Evolutionary conservation across 2,797 vertebrate species (phyloP).

Genomic region (Simalia tracyae): DNA sequence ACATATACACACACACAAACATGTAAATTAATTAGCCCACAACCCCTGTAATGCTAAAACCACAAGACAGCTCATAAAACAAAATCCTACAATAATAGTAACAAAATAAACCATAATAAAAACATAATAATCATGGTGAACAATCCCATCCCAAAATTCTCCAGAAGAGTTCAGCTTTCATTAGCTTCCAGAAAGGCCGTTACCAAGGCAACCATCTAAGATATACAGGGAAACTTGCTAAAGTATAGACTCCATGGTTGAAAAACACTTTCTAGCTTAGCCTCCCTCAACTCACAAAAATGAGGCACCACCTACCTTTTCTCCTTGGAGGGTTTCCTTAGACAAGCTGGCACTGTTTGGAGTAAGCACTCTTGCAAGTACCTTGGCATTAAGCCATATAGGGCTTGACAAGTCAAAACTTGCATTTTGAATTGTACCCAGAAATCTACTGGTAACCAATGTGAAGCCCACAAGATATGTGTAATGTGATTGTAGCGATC

Average conservation of each 20-base stretch:
- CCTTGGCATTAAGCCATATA: background rate
- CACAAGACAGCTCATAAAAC: background rate
- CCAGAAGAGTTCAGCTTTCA: background rate
- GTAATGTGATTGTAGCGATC: background rate
- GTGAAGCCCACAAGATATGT: background rate
- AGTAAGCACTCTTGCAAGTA: background rate
- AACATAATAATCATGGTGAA: background rate
- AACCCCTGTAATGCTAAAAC: background rate
- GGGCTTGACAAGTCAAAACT: background rate
- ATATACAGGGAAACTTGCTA: background rate
- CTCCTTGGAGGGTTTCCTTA: background rate
- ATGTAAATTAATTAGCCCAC: background rate
- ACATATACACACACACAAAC: background rate
- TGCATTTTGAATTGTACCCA: background rate
- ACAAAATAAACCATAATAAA: slow-evolving; percentile 1
- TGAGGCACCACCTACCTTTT: background rate
- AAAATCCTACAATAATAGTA: background rate
- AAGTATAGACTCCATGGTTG: background rate
- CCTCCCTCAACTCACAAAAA: background rate
- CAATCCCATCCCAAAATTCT: background rate
- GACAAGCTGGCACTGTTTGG: background rate
- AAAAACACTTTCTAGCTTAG: background rate
- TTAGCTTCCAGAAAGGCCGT: background rate
- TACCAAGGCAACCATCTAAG: background rate
- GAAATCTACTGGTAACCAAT: background rate